Evolutionary conservation across 2,797 vertebrate genomes (phyloP).

Genomic region (Centropyge bicolor): DNA sequence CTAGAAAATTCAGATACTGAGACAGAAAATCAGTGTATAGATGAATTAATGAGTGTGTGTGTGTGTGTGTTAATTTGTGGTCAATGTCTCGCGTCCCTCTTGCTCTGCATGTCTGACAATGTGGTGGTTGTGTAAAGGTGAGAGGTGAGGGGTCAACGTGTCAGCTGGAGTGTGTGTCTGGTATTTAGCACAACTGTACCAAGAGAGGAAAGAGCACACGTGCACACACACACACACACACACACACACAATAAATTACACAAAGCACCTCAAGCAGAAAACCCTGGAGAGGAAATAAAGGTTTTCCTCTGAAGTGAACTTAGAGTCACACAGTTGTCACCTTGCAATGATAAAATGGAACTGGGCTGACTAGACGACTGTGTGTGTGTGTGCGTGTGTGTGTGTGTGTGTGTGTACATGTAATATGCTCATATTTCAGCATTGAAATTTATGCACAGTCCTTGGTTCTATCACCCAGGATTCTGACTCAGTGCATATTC

Average conservation of each 20-base stretch:
- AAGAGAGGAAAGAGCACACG: slow-evolving; percentile 43
- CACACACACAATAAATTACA: slow-evolving; percentile 9
- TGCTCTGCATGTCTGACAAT: slow-evolving; percentile 60
- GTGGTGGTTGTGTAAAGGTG: slow-evolving; percentile 77
- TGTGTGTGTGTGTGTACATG: not conserved
- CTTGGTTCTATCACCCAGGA: not conserved
- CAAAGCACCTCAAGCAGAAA: slow-evolving; percentile 15
- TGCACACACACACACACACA: slow-evolving; percentile 17
- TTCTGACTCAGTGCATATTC: not conserved
- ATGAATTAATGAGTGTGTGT: slow-evolving; percentile 1
- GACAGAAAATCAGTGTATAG: not conserved
- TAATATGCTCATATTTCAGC: not conserved
- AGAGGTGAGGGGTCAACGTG: slow-evolving; percentile 81
- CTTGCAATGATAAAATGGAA: slow-evolving; percentile 6
- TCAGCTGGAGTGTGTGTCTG: slow-evolving; percentile 83
- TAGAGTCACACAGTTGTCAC: slow-evolving; percentile 15
- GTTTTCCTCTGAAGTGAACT: slow-evolving; percentile 3
- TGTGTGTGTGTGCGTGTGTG: not conserved
- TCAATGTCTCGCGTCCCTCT: slow-evolving; percentile 30
- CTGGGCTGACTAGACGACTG: not conserved
- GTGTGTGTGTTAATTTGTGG: slow-evolving; percentile 17
- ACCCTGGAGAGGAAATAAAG: not conserved
- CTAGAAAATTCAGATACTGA: not conserved
- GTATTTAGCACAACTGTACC: slow-evolving; percentile 80
- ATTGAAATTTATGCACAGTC: too few relatives aligned